Evolutionary conservation across 2,888 invertebrate genomes (phyloP).

Genomic region (Agriopis leucophaearia): DNA sequence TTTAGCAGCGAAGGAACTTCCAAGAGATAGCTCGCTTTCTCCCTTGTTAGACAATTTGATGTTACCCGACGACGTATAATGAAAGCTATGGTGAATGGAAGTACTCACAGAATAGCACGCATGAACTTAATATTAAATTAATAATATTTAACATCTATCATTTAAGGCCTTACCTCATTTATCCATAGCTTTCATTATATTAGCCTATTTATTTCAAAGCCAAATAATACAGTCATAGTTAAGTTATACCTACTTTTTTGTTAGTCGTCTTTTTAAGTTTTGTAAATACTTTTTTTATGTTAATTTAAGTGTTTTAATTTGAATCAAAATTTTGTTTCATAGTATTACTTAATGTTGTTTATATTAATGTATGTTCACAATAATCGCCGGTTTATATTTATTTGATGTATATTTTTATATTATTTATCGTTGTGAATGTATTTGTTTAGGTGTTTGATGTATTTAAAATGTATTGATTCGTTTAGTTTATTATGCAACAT

Average conservation of each 20-base stretch:
- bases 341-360: conserved; percentile 80
- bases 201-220: conserved; percentile 85
- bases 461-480: conserved; percentile 54
- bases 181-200: conserved; percentile 83
- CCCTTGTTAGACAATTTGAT: conserved; percentile 75
- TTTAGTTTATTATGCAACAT: conserved; percentile 51
- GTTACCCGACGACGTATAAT: conserved; percentile 85
- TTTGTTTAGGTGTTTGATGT: conserved; percentile 68
- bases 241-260: conserved; percentile 72
- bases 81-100: conserved; percentile 78
- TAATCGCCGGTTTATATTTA: conserved; percentile 77
- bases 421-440: conserved; percentile 73
- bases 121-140: conserved; percentile 18
- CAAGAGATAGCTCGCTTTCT: conserved; percentile 76
- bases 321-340: conserved; percentile 74
- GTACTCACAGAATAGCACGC: conserved; percentile 41
- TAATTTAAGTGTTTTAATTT: conserved; percentile 79
- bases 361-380: conserved; percentile 72
- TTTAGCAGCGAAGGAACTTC: conserved; percentile 80
- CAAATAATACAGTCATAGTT: conserved; percentile 86
- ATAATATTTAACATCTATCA: conserved; percentile 20
- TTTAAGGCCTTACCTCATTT: conserved; percentile 41
- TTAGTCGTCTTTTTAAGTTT: conserved; percentile 77
- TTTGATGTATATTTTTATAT: conserved; percentile 80
- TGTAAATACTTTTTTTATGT: conserved; percentile 75